Evolutionary conservation across 2,113 vertebrate genomes (phyloP).

Genomic region (human (Homo sapiens)): DNA sequence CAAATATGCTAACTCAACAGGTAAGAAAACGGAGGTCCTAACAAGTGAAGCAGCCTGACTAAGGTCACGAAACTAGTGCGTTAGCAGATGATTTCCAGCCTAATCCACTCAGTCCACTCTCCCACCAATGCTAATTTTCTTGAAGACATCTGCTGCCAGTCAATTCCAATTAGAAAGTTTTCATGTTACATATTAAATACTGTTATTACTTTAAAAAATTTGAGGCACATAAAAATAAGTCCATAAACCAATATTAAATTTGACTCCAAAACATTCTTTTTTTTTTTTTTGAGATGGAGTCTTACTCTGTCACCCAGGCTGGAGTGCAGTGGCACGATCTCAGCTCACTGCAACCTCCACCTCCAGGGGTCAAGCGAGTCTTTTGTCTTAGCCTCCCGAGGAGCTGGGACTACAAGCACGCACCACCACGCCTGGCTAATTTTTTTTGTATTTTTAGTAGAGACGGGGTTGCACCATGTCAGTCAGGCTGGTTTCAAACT

Average conservation of each 20-base stretch:
- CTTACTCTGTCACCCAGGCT: no score
- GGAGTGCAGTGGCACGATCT: no score
- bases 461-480: no score
- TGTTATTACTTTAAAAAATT: conserved; percentile 6
- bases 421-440: no score
- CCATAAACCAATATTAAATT: not conserved
- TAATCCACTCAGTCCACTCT: not conserved
- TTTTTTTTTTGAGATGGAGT: no score
- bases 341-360: no score
- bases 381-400: no score
- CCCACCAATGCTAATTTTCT: not conserved
- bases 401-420: no score
- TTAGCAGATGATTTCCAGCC: not conserved
- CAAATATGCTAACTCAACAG: not conserved
- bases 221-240: not conserved
- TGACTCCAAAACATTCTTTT: not conserved
- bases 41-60: not conserved
- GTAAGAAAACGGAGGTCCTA: not conserved
- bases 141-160: not conserved
- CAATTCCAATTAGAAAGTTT: not conserved
- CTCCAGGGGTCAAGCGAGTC: no score
- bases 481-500: no score
- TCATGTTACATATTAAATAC: not conserved
- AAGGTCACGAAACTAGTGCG: not conserved
- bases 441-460: no score